Base-by-base conservation (phyloP, 2,113 vertebrate genomes). In the Brachyistius frenatus region DNA sequence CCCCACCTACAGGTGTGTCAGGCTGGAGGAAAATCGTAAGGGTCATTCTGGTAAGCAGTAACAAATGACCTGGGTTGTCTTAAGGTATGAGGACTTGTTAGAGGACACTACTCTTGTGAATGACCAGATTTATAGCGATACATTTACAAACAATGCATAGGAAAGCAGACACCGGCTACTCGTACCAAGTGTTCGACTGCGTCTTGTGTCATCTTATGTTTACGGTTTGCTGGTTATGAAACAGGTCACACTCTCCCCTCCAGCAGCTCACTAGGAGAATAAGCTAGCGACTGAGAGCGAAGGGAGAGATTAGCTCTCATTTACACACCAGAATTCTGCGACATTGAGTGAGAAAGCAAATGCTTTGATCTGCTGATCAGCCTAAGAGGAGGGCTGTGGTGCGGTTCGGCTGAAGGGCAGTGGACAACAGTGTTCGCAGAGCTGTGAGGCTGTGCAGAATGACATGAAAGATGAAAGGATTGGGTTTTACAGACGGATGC, bases 301-400 rank as follows among this genome's bases (percentile, higher is more conserved):
- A n/a, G 16, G 44, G 62, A 60, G 76, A 77, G 86, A 82, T 89
- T 85, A 78, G 64, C 54, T 89, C 65, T 74, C 66, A 86, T 87
- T 84, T 87, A 79, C 73, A 73, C 71, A 77, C 13, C 58, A 35
- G 57, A 77, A 76, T 86, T 70, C 63, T 68, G 75, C 56, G 53
- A 81, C 76, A 71, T 10, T 11, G 79, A 88, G 55, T 39, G 76
- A 66, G 62, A 72, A 81, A 74, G 57, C 41, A 57, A 71, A 81
- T 1, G 76, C 88, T 91, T 93, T 92, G 89, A 91, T 90, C 75
- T 86, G 37, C 44, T 62, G 13, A 64, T 73, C 79, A 64, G 61
- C 63, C 65, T 54, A 60, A 74, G 81, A 85, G 39, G 61, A 68
- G 64, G 63, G 66, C 66, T 47, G 63, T 33, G 69, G 60, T 62